Evolutionary conservation across 1,140 invertebrate genomes (phyloP).

Genomic region (Drosophila pallidifrons): DNA sequence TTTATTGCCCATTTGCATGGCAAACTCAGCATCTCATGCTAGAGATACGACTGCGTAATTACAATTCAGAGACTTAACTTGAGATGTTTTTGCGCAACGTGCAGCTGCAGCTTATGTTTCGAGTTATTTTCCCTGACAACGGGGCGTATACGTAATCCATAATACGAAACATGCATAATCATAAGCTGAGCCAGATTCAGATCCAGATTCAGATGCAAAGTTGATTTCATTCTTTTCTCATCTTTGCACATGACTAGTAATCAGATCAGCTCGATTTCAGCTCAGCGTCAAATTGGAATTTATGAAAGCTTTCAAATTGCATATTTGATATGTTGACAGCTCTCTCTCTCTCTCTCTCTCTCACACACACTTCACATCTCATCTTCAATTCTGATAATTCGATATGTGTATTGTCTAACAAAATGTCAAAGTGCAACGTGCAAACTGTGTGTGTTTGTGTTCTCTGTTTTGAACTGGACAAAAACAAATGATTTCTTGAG

Average conservation of each 20-base stretch:
- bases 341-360: neutral
- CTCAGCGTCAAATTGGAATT: constrained; percentile 3
- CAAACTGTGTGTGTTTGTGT: neutral
- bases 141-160: constrained; percentile 1
- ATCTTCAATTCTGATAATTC: neutral
- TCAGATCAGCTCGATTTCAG: constrained; percentile 3
- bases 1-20: constrained; percentile 14
- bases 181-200: neutral
- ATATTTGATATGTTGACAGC: constrained; percentile 13
- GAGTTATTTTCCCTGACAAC: constrained; percentile 8
- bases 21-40: neutral
- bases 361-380: neutral
- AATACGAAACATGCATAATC: neutral
- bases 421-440: neutral
- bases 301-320: constrained; percentile 6
- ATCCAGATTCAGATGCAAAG: neutral
- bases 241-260: neutral
- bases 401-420: constrained; percentile 4
- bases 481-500: constrained; percentile 17
- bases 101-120: constrained; percentile 11
- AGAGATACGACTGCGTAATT: neutral
- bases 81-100: constrained; percentile 3
- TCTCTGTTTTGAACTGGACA: neutral
- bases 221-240: neutral
- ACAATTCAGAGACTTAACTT: constrained; percentile 3